Conservation (phyloP, 2,113 vertebrate species). For the Lanius collurio region DNA sequence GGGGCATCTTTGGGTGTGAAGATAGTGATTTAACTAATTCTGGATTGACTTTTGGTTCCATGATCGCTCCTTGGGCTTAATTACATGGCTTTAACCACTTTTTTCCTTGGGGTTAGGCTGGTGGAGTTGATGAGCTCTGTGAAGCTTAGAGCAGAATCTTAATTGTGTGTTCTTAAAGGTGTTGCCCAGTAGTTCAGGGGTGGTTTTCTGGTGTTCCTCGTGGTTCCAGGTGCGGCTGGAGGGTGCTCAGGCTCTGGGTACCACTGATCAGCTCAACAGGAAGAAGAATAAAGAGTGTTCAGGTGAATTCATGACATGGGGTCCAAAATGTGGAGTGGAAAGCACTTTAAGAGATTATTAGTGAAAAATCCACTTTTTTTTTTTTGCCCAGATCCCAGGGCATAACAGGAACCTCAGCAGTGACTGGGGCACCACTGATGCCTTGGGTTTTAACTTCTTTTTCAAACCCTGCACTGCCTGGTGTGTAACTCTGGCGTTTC, state of each 20-base stretch:
- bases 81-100: rapidly evolving
- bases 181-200: neutral
- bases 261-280: neutral
- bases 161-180: rapidly evolving
- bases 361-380: neutral
- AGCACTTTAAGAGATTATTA: neutral
- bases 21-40: neutral
- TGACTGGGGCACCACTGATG: neutral
- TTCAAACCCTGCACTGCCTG: too few relatives aligned
- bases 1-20: neutral
- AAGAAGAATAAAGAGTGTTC: neutral
- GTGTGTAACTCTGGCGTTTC: too few relatives aligned
- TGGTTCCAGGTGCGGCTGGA: neutral
- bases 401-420: neutral
- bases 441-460: too few relatives aligned
- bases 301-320: neutral
- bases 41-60: neutral
- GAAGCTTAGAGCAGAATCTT: neutral
- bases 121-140: neutral
- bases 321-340: neutral
- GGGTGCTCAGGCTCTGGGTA: neutral
- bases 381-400: neutral
- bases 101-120: neutral
- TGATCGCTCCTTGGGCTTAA: neutral
- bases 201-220: neutral